Percentiles rank a stretch among this genome's conserved stretches.
Conservation (phyloP, 2,888 invertebrate genomes). For the Exephanes ischioxanthus region DNA sequence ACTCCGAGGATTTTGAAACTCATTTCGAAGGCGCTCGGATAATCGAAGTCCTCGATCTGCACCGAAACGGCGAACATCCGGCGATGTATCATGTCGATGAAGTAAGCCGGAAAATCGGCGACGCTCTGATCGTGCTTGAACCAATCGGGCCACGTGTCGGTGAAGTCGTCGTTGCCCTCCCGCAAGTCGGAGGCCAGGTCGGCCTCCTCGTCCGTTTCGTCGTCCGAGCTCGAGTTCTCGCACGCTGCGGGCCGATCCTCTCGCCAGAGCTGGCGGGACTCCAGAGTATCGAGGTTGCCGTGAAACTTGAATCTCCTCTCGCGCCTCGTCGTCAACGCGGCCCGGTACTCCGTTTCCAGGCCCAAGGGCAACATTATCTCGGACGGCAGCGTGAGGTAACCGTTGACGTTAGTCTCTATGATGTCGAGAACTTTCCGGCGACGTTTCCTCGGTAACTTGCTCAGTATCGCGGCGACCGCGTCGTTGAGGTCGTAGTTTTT, state of each 20-base stretch:
- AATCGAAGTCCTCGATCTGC: slow-evolving; percentile 90
- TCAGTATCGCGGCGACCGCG: slow-evolving; percentile 89
- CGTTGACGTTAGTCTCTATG: slow-evolving; percentile 88
- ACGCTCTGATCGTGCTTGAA: slow-evolving; percentile 88
- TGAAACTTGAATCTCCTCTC: slow-evolving; percentile 74
- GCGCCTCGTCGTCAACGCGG: slow-evolving; percentile 38
- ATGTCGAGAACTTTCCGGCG: slow-evolving; percentile 86
- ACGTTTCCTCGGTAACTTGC: slow-evolving; percentile 87
- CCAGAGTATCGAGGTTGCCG: slow-evolving; percentile 71
- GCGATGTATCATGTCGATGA: slow-evolving; percentile 90
- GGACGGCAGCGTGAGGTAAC: slow-evolving; percentile 88
- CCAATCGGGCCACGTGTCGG: slow-evolving; percentile 85
- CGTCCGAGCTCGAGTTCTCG: slow-evolving; percentile 67
- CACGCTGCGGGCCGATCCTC: neutral
- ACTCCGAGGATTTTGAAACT: slow-evolving; percentile 86
- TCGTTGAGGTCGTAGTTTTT: slow-evolving; percentile 89
- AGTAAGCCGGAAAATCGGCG: slow-evolving; percentile 87
- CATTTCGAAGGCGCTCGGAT: slow-evolving; percentile 87
- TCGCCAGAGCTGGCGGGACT: slow-evolving; percentile 54
- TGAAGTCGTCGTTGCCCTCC: slow-evolving; percentile 31
- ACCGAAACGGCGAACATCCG: slow-evolving; percentile 89
- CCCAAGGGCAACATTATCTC: slow-evolving; percentile 88
- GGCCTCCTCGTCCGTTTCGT: slow-evolving; percentile 66
- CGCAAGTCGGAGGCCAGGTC: slow-evolving; percentile 21
- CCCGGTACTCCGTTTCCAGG: slow-evolving; percentile 71